Evolutionary conservation across 1,140 invertebrate genomes (phyloP), one percentile per base, ranked within the genome.

Genomic region (Acyrthosiphon pisum): DNA sequence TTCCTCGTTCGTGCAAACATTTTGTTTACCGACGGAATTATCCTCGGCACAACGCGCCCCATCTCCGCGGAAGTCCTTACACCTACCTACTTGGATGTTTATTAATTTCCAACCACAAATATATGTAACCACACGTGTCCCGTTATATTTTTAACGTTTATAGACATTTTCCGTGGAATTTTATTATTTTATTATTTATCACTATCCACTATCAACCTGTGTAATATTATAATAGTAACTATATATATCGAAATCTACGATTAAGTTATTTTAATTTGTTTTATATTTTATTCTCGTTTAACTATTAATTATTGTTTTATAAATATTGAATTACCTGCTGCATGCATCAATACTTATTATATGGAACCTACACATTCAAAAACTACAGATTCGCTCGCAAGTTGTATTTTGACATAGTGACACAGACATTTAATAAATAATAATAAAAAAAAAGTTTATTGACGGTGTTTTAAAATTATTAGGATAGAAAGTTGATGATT

Each of bases 1-100:
- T 60, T 90, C 89, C 46, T 68, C 53, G 26, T 50, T 68, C 37
- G 37, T 50, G 35, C 46, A 90, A 90, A 90, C 89, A 90, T 90
- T 90, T 90, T 90, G 89, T 90, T 68, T 68, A 44, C 89, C 37
- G 26, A 68, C 53, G 56, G 30, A 68, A 90, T 44, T 44, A 46
- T 44, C 26, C 56, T 56, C 53, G 22, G 41, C 41, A 86, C 37
- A 44, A 41, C 41, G 22, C 86, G 22, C 86, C 22, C 46, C 26
- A 35, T 35, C 14, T 53, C 18, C 30, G 14, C 30, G 46, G 4
- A 88, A 88, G 48, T 30, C 48, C 87, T 76, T 76, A n/a, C 60
- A 30, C 30, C 7, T 60, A 60, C 23, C 23, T 76, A 76, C n/a
- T 41, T 41, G 41, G 41, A 0, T 41, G 4, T 4, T 76, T 76